Base-by-base conservation (phyloP, 1,140 invertebrate genomes). In the Phenacoccus solenopsis region DNA sequence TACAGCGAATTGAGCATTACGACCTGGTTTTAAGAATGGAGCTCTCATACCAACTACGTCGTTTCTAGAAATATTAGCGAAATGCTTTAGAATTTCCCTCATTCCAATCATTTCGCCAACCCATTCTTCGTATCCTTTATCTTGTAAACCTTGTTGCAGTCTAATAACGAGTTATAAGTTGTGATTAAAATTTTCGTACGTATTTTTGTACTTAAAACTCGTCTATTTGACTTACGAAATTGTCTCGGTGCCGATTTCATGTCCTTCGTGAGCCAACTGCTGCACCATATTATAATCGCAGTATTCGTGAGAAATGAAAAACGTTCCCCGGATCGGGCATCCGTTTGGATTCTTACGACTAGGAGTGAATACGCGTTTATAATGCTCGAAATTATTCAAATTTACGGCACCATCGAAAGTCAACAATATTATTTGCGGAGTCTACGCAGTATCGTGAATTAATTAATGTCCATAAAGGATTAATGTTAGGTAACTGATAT, bases 381-480 rank as follows among this genome's bases (percentile, higher is more conserved):
- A 96, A 74, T 91, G 87, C 74, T 93, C 88, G 78, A 87, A 93
- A 78, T 96, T 96, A 76, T 94, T 93, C 75, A 91, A 84, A 79
- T 96, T 98, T 67, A 97, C 84, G 9, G 92, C 92, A 32, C 93
- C 94, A 77, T 96, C 93, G 77, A 98, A 95, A 25, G 93, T 96
- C 70, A 96, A 78, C 73, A 96, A 80, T 71, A 98, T 90, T 83
- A 97, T 94, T 85, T 96, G 94, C 1, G 94, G 94, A 2, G 89
- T 90, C 88, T 96, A 79, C 0, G 13, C 5, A 32, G 13, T 32
- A 32, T 13, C 30, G 30, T 32, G 5, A 13, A 32, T 32, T 7
- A 32, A 7, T 32, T 32, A 32, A 7, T 32, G 30, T 13, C 30
- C 13, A 32, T 32, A 32, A 32, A 32, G 13, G 13, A 7, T 59